Percentiles rank a stretch among this genome's conserved stretches.
phyloP scores from a whole-genome alignment of 2,888 invertebrate species.

The Cephus sareptanus region DNA sequence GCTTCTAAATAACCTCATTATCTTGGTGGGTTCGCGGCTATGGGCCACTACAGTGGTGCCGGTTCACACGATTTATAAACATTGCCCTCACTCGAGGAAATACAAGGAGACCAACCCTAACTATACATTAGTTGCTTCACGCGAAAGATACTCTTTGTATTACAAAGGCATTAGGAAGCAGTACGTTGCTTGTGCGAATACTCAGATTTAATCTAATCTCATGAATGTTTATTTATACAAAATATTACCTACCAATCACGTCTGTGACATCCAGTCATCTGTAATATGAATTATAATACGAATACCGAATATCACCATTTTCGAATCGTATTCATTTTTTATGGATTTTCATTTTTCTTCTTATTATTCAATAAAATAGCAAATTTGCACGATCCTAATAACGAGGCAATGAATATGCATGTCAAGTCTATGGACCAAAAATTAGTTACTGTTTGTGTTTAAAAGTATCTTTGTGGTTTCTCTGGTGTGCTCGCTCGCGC shows the following conservation, averaged over 20 bases:
- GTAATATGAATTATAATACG: too few relatives aligned
- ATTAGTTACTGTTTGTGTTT: conserved; percentile 16
- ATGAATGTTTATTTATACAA: too few relatives aligned
- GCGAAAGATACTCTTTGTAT: not conserved
- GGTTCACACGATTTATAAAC: conserved; percentile 25
- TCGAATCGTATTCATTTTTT: too few relatives aligned
- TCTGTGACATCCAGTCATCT: too few relatives aligned
- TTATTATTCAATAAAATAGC: too few relatives aligned
- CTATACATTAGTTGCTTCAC: not conserved
- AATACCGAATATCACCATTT: too few relatives aligned
- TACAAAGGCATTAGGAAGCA: not conserved
- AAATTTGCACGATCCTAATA: conserved; percentile 1
- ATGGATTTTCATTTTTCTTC: too few relatives aligned
- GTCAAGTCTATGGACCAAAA: not conserved
- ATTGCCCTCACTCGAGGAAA: conserved; percentile 11
- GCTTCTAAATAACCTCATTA: conserved; percentile 23
- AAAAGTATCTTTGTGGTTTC: conserved; percentile 10
- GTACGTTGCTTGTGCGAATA: too few relatives aligned
- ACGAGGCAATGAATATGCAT: conserved; percentile 20
- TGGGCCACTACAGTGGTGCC: conserved; percentile 6
- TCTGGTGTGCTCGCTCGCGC: not conserved
- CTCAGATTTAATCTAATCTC: too few relatives aligned
- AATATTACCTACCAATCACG: too few relatives aligned
- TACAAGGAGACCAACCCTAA: conserved; percentile 3
- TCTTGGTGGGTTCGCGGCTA: conserved; percentile 1